Evolutionary conservation across 2,888 invertebrate species (phyloP).

Genomic region (Hypsopygia costalis): DNA sequence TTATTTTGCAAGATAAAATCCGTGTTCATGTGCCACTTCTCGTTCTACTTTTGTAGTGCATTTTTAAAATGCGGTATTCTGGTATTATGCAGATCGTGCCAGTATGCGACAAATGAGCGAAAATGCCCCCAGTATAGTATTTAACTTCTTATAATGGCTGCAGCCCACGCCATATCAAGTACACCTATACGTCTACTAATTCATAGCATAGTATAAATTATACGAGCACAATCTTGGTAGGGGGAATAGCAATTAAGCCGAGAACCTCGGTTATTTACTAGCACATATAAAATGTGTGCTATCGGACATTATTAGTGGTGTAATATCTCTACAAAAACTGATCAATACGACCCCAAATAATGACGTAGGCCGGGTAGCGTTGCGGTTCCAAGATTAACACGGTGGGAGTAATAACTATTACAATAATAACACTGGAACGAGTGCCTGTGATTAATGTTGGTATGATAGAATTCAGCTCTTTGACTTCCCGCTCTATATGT

Average conservation of each 20-base stretch:
- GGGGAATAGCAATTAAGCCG: conserved; percentile 54
- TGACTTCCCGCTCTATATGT: too few species aligned
- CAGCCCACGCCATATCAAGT: conserved; percentile 34
- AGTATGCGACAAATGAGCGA: conserved; percentile 7
- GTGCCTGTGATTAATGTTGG: too few species aligned
- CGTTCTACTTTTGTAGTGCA: background rate
- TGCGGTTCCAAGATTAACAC: conserved; percentile 3
- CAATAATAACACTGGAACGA: too few species aligned
- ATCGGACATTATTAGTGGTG: conserved; percentile 31
- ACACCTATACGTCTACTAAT: conserved; percentile 37
- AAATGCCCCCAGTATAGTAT: conserved; percentile 1
- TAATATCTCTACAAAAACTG: conserved; percentile 26
- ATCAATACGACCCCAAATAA: conserved; percentile 19
- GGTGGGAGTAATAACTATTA: background rate
- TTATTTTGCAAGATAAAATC: background rate
- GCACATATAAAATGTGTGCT: conserved; percentile 35
- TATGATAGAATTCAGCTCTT: too few species aligned
- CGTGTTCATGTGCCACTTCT: background rate
- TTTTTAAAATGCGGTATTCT: conserved; percentile 7
- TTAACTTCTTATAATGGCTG: conserved; percentile 25
- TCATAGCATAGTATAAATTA: conserved; percentile 57
- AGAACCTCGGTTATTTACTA: conserved; percentile 51
- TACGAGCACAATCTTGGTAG: conserved; percentile 35
- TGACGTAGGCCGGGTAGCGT: conserved; percentile 1
- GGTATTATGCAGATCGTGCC: conserved; percentile 2